These are phyloP conservation scores for Amyelois transitella DNA, from an alignment of 1,140 invertebrate species.

Conservation along the genomic window DNA sequence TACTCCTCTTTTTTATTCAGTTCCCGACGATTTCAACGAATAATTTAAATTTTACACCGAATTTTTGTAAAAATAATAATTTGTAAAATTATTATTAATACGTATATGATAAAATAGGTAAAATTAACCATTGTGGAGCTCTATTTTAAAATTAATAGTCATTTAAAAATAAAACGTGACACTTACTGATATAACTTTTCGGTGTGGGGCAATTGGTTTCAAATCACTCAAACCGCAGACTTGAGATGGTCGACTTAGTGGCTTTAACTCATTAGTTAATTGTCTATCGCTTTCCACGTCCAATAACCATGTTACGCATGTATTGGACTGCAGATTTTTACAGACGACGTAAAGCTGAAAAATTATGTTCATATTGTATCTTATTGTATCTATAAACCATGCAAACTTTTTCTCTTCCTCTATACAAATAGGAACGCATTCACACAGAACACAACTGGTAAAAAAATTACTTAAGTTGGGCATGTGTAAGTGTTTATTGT, in stretches of 20 bases:
- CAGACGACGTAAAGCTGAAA: conserved; percentile 44
- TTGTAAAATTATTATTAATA: no score
- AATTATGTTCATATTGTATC: background rate
- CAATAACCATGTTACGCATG: conserved; percentile 31
- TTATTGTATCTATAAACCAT: background rate
- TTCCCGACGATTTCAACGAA: no score
- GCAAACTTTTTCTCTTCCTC: no score
- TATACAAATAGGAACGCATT: no score
- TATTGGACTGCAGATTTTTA: conserved; percentile 23
- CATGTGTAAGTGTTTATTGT: no score
- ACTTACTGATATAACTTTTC: conserved; percentile 24
- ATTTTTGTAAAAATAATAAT: no score
- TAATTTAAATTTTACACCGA: no score
- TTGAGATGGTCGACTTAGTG: background rate
- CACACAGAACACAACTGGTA: no score
- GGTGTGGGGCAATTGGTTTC: conserved; percentile 10
- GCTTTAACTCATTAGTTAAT: background rate
- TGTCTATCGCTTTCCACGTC: conserved; percentile 4
- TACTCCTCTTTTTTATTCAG: no score
- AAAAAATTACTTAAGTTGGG: no score
- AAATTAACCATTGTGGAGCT: no score
- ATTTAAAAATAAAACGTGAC: background rate
- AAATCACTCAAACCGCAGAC: conserved; percentile 24
- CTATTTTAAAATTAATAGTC: background rate
- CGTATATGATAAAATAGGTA: no score